Conservation (phyloP, 92 coral and sea anemone species). For the Isaurus tuberculatus region DNA sequence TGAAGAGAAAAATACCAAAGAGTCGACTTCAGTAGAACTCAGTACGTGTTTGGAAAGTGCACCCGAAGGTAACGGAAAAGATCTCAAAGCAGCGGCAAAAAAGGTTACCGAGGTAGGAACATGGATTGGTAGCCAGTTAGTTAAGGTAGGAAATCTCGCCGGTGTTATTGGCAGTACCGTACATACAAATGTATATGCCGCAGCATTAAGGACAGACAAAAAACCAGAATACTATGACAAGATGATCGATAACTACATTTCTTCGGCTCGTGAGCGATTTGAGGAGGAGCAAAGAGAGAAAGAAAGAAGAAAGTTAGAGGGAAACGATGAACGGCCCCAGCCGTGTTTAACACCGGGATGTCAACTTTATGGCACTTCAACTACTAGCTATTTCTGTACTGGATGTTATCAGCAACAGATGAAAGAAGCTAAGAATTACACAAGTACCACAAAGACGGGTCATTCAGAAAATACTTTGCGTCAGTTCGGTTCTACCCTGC, state of each 20-base stretch:
- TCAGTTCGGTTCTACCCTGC: slow-evolving; percentile 57
- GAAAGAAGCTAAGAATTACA: slow-evolving; percentile 69
- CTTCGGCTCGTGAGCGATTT: slow-evolving; percentile 83
- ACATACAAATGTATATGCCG: slow-evolving; percentile 75
- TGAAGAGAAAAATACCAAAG: slow-evolving; percentile 35
- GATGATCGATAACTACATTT: slow-evolving; percentile 83
- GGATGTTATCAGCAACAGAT: slow-evolving; percentile 89
- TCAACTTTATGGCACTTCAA: slow-evolving; percentile 83
- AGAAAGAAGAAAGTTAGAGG: slow-evolving; percentile 7
- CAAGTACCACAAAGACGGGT: neutral
- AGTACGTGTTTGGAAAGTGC: slow-evolving; percentile 19
- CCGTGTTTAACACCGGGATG: slow-evolving; percentile 89
- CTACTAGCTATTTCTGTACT: slow-evolving; percentile 88
- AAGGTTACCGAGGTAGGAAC: slow-evolving; percentile 55
- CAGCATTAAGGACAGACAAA: slow-evolving; percentile 76
- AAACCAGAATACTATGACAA: slow-evolving; percentile 89
- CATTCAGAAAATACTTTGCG: slow-evolving; percentile 16
- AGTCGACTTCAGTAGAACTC: slow-evolving; percentile 28
- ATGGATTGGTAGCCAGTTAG: slow-evolving; percentile 76
- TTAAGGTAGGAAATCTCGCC: slow-evolving; percentile 81
- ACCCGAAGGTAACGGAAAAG: slow-evolving; percentile 46
- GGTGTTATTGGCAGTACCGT: slow-evolving; percentile 67
- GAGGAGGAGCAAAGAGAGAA: slow-evolving; percentile 78
- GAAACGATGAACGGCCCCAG: slow-evolving; percentile 49
- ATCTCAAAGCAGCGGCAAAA: slow-evolving; percentile 52